A percentile compares a stretch with the other conserved stretches of the same genome.
Conservation (phyloP, 2,888 invertebrate species). For the Cosmia pyralina region DNA sequence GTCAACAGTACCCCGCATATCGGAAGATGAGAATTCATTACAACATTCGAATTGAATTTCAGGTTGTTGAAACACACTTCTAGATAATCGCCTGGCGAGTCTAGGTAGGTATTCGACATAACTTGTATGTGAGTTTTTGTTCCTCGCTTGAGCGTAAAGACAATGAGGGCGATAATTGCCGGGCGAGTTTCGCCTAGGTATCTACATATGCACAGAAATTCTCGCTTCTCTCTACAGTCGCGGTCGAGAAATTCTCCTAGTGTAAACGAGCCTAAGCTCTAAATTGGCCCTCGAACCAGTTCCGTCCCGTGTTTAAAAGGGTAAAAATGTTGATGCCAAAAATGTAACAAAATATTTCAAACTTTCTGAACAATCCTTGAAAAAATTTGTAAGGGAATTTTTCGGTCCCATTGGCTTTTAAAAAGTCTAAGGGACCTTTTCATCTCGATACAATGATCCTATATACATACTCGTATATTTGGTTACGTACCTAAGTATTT, state of each 20-base stretch:
- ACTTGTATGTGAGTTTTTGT: not conserved
- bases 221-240: not conserved
- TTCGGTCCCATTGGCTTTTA: slow-evolving; percentile 43
- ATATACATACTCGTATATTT: slow-evolving; percentile 26
- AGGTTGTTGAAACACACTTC: not conserved
- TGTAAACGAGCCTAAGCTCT: not conserved
- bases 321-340: slow-evolving; percentile 47
- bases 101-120: not conserved
- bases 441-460: slow-evolving; percentile 46
- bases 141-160: not conserved
- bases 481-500: slow-evolving; percentile 22
- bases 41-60: not conserved
- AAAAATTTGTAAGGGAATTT: slow-evolving; percentile 38
- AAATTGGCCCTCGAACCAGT: slow-evolving; percentile 2
- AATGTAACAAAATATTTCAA: slow-evolving; percentile 45
- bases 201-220: not conserved
- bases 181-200: not conserved
- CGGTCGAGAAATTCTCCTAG: not conserved
- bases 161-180: not conserved
- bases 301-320: slow-evolving; percentile 25
- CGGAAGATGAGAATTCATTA: not conserved
- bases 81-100: not conserved
- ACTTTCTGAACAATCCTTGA: slow-evolving; percentile 52
- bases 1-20: not conserved
- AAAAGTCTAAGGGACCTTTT: slow-evolving; percentile 38